Conservation (phyloP, 2,113 vertebrate genomes). For the Geococcyx californianus region DNA sequence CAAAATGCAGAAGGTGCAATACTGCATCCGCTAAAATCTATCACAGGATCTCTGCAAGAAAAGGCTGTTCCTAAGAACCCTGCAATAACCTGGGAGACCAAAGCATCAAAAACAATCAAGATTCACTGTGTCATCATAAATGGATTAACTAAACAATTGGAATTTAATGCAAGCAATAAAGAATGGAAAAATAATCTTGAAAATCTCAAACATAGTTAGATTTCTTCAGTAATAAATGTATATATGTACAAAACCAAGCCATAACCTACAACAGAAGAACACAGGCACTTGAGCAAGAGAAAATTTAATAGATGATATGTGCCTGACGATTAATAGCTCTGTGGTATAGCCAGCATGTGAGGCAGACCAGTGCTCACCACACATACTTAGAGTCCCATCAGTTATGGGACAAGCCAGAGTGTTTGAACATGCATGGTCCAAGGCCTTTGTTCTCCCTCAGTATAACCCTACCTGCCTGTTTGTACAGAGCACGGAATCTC, state of each 20-base stretch:
- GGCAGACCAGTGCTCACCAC: neutral
- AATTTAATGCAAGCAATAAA: neutral
- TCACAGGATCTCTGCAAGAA: neutral
- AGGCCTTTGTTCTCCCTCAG: accelerated
- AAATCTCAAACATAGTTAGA: neutral
- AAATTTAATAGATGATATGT: neutral
- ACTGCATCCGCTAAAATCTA: neutral
- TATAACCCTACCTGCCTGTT: accelerated
- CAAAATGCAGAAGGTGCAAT: neutral
- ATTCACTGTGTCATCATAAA: neutral
- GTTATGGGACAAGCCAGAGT: accelerated
- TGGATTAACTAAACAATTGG: neutral
- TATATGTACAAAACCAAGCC: neutral
- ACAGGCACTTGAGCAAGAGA: neutral
- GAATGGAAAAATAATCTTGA: neutral
- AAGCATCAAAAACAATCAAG: neutral
- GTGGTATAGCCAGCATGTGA: accelerated
- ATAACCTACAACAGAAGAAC: neutral
- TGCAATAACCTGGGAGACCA: neutral
- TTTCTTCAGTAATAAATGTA: neutral
- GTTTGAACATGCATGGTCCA: accelerated
- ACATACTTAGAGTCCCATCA: neutral
- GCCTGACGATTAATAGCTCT: neutral
- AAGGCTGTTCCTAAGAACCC: neutral
- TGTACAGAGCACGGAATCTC: neutral